These are phyloP conservation scores for Drosophila lacicola DNA, from an alignment of 2,888 invertebrate species.

Conservation along the genomic window DNA sequence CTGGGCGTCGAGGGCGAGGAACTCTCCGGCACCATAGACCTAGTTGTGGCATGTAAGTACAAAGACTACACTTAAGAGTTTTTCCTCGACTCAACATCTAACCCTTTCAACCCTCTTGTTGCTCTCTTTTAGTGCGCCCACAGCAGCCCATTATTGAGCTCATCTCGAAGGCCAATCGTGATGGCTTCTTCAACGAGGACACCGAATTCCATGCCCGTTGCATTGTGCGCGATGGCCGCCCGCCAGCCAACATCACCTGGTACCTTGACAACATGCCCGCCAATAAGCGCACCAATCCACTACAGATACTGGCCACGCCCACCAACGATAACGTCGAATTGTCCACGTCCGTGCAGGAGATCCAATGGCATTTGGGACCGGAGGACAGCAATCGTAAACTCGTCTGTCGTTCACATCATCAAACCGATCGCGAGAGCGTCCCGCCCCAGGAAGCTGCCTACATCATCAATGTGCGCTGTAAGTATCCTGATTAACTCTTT, in stretches of 20 bases:
- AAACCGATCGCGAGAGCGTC: slow-evolving; percentile 82
- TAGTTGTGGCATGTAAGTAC: slow-evolving; percentile 91
- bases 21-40: slow-evolving; percentile 87
- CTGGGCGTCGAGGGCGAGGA: slow-evolving; percentile 88
- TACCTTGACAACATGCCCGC: slow-evolving; percentile 89
- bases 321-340: slow-evolving; percentile 87
- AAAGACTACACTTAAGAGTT: too few relatives aligned
- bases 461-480: slow-evolving; percentile 87
- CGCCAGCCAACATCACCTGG: slow-evolving; percentile 91
- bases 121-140: slow-evolving; percentile 78
- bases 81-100: too few relatives aligned
- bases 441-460: slow-evolving; percentile 80
- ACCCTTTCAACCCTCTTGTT: neutral
- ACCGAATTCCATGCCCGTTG: slow-evolving; percentile 89
- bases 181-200: slow-evolving; percentile 85
- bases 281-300: slow-evolving; percentile 87
- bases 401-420: slow-evolving; percentile 89
- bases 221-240: slow-evolving; percentile 89
- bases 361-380: slow-evolving; percentile 87
- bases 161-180: slow-evolving; percentile 72
- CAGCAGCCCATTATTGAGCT: slow-evolving; percentile 82
- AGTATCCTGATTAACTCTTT: slow-evolving; percentile 75
- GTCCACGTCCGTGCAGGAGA: slow-evolving; percentile 88
- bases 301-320: slow-evolving; percentile 83
- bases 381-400: slow-evolving; percentile 89